A percentile compares a stretch with the other conserved stretches of the same genome.
phyloP scores from a whole-genome alignment of 35 echinoderm and acorn worm species.

The Apostichopus parvimensis region DNA sequence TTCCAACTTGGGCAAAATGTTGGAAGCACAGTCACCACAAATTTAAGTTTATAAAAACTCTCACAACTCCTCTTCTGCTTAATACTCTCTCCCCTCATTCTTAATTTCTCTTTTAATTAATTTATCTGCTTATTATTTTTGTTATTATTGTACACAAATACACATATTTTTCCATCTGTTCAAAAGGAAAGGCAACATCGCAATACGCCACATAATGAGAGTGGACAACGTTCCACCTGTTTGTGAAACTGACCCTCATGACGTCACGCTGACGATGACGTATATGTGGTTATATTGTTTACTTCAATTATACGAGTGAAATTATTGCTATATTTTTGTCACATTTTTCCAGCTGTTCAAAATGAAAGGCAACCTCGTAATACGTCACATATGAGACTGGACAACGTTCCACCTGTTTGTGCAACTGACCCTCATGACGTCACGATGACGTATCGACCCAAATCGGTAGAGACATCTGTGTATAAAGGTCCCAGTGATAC shows the following conservation, averaged over 20 bases:
- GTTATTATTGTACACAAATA: too few species aligned
- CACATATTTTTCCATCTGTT: constrained; percentile 61
- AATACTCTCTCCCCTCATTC: too few species aligned
- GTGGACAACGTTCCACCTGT: constrained; percentile 81
- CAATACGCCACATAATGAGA: constrained; percentile 84
- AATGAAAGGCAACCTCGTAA: constrained; percentile 96
- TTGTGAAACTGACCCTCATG: constrained; percentile 66
- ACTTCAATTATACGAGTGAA: too few species aligned
- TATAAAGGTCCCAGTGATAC: constrained; percentile 10
- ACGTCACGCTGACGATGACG: constrained; percentile 42
- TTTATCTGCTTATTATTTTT: too few species aligned
- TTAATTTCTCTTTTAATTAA: too few species aligned
- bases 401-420: constrained; percentile 76
- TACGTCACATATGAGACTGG: constrained; percentile 85
- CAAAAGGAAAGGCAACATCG: constrained; percentile 97
- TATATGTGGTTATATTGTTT: too few species aligned
- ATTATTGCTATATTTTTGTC: too few species aligned
- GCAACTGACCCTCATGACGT: constrained; percentile 75
- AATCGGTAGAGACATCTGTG: constrained; percentile 53
- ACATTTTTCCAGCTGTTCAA: constrained; percentile 78
- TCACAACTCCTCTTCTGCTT: too few species aligned
- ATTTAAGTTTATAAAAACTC: too few species aligned
- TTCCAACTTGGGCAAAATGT: too few species aligned
- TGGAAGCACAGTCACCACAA: too few species aligned
- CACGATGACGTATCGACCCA: constrained; percentile 38